Percentiles rank a stretch among this genome's conserved stretches.
phyloP scores from a whole-genome alignment of 2,797 vertebrate genomes.

The Danionella dracula region DNA sequence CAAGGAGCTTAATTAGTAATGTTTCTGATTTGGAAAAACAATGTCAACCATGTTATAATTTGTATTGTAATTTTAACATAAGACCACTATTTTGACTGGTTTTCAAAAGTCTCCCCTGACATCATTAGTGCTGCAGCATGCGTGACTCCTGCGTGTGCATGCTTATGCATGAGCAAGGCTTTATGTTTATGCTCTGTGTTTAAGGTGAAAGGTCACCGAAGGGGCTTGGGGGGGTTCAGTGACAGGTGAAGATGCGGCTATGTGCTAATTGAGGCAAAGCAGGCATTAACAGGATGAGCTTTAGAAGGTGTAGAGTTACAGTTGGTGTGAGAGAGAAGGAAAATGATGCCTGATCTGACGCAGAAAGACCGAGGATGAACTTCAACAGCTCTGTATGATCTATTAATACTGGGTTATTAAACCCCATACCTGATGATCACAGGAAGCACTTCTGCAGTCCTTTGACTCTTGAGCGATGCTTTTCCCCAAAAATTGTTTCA shows the following conservation, averaged over 20 bases:
- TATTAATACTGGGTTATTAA: neutral
- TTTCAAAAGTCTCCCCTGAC: too few relatives aligned
- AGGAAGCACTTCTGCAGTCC: neutral
- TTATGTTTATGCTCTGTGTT: neutral
- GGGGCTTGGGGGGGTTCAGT: constrained; percentile 40
- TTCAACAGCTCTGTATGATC: neutral
- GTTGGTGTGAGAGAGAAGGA: constrained; percentile 52
- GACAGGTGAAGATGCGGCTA: constrained; percentile 57
- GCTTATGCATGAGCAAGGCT: constrained; percentile 2
- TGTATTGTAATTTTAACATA: too few relatives aligned
- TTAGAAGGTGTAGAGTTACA: constrained; percentile 61
- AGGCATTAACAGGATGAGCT: constrained; percentile 46
- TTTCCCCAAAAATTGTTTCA: too few relatives aligned
- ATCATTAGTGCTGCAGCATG: constrained; percentile 12
- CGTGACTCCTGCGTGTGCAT: constrained; percentile 53
- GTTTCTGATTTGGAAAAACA: too few relatives aligned
- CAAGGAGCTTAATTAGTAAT: too few relatives aligned
- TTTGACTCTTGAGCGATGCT: neutral
- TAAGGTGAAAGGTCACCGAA: constrained; percentile 43
- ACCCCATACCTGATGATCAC: neutral
- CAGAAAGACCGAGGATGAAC: constrained; percentile 9
- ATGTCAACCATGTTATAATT: too few relatives aligned
- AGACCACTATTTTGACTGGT: too few relatives aligned
- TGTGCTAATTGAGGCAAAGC: constrained; percentile 63
- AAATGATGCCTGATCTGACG: constrained; percentile 45